A percentile compares a stretch with the other conserved stretches of the same genome.
These are phyloP conservation scores for Plodia interpunctella DNA, from an alignment of 1,140 invertebrate species.

Conservation along the genomic window DNA sequence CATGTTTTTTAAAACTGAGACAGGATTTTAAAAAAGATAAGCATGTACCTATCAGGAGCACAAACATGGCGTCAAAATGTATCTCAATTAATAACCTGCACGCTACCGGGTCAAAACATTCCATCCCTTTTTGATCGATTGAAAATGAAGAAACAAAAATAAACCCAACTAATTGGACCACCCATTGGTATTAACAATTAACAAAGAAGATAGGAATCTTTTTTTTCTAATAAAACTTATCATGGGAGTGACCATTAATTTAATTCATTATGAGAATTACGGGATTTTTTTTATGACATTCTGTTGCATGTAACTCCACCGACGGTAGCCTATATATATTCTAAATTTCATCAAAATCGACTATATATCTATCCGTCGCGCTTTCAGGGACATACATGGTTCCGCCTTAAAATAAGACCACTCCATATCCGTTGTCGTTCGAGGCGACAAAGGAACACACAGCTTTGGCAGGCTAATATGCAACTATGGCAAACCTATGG, in stretches of 20 bases:
- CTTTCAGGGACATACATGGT: no score
- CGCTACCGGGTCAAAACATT: slow-evolving; percentile 31
- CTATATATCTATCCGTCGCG: no score
- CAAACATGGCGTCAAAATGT: slow-evolving; percentile 40
- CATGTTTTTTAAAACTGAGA: no score
- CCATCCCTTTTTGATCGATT: slow-evolving; percentile 26
- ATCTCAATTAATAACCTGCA: slow-evolving; percentile 41
- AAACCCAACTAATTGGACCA: slow-evolving; percentile 43
- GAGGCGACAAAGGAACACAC: no score
- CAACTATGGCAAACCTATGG: no score
- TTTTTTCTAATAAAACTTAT: slow-evolving; percentile 18
- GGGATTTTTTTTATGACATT: neutral
- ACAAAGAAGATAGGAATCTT: slow-evolving; percentile 10
- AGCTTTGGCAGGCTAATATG: no score
- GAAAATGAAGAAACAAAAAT: slow-evolving; percentile 22
- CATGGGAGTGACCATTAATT: neutral
- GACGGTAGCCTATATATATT: no score
- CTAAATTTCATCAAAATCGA: no score
- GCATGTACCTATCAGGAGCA: slow-evolving; percentile 23
- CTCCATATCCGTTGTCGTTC: no score
- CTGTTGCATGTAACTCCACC: no score
- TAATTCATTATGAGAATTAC: neutral
- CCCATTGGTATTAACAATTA: slow-evolving; percentile 33
- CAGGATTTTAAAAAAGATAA: neutral
- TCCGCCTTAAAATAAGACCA: no score